Conservation (phyloP, 2,797 vertebrate genomes). For the Capromys pilorides region DNA sequence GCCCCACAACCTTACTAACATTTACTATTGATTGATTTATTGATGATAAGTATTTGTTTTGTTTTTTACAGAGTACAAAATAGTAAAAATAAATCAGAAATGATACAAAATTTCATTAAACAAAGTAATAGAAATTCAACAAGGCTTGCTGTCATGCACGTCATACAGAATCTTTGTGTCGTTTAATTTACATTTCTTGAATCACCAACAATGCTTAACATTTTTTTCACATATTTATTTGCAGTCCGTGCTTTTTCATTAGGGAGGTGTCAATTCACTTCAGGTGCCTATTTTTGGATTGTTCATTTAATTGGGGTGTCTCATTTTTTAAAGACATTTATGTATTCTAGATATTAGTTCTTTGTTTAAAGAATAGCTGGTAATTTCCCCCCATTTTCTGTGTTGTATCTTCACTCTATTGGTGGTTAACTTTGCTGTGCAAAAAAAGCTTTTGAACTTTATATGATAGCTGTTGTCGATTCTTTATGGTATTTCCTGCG, state of each 20-base stretch:
- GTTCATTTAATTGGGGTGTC: neutral
- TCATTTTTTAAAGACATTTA: neutral
- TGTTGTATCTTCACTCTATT: neutral
- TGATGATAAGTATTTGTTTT: too few relatives aligned
- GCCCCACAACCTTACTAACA: neutral
- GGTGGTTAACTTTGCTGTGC: neutral
- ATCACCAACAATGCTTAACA: too few relatives aligned
- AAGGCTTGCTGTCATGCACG: too few relatives aligned
- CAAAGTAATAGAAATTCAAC: too few relatives aligned
- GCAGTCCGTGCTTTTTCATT: neutral
- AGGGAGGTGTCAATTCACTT: neutral
- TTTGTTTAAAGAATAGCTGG: neutral
- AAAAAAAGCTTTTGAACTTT: neutral
- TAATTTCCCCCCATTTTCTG: neutral
- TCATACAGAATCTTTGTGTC: too few relatives aligned
- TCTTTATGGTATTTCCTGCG: neutral
- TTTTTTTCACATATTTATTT: neutral
- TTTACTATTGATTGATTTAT: neutral
- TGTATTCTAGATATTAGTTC: neutral
- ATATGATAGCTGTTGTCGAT: neutral
- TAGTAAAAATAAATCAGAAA: too few relatives aligned
- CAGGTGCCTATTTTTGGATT: neutral
- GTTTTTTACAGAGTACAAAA: too few relatives aligned
- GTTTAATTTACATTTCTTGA: neutral
- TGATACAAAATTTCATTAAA: too few relatives aligned